Base-by-base conservation (phyloP, 2,113 vertebrate species). In the Oreocharis arfaki region DNA sequence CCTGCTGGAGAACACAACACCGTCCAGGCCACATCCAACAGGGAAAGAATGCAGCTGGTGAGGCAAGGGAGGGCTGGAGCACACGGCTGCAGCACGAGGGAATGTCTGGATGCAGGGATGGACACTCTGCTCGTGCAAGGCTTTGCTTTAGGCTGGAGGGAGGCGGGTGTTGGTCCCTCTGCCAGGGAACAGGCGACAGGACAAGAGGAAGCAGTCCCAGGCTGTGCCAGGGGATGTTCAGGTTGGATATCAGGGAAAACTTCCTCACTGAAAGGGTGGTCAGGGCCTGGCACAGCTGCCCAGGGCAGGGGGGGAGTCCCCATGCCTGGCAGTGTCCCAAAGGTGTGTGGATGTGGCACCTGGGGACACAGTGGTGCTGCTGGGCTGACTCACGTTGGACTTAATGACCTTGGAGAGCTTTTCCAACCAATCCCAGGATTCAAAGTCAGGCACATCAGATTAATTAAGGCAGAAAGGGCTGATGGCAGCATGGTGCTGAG, bases 1-100 rank as follows among this genome's bases (percentile, higher is more conserved):
- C 1, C 0, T 3, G 5, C n/a, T 23, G 42, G n/a, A 67, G 55
- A 26, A 33, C 4, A 1, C 44, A 24, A 2, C 0, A 0, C 22
- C 23, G 27, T 44, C 33, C 23, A 41, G 61, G 27, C 14, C 26
- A 28, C 42, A 15, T 22, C 61, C 35, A 49, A 2, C 27, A 20
- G 30, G 56, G 39, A 69, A 44, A n/a, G 5, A 41, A 55, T 3
- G 22, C 53, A 44, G 9, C 18, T 30, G 59, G n/a, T 28, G 46
- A 64, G 47, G 22, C 8, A 11, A 32, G 37, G 37, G 21, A 50
- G 17, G 50, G 71, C 61, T 77, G 84, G 37, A 68, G 61, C 32
- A n/a, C 52, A 41, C 10, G 53, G 32, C 56, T 46, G 67, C 80
- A 32, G 32, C 47, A 27, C 1, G 2, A 55, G 35, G 20, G 22